phyloP scores from a whole-genome alignment of 2,888 invertebrate species.

The Psylliodes chrysocephalus region DNA sequence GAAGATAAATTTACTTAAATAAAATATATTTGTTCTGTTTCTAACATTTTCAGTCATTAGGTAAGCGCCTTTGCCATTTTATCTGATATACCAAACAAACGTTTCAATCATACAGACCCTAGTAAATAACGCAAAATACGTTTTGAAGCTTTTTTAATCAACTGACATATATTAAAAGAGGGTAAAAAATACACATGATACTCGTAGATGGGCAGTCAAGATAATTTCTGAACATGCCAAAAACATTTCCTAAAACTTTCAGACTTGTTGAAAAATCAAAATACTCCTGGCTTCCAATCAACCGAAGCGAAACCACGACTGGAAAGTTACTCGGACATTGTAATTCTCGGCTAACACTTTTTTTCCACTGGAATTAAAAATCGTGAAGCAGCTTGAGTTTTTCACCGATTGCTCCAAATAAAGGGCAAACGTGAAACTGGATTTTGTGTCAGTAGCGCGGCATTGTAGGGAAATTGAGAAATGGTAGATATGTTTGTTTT shows the following conservation, averaged over 20 bases:
- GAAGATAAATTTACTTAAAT: too few relatives aligned
- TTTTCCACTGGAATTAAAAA: conserved; percentile 40
- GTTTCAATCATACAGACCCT: background rate
- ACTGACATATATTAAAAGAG: conserved; percentile 37
- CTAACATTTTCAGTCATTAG: too few relatives aligned
- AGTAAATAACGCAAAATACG: conserved; percentile 20
- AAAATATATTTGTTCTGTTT: too few relatives aligned
- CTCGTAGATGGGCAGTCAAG: conserved; percentile 34
- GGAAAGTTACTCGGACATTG: conserved; percentile 36
- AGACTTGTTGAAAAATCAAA: conserved; percentile 34
- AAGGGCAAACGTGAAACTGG: too few relatives aligned
- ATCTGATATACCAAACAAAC: too few relatives aligned
- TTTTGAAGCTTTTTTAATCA: conserved; percentile 36
- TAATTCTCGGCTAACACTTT: conserved; percentile 25
- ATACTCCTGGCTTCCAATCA: conserved; percentile 39
- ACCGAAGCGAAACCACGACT: conserved; percentile 32
- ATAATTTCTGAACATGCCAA: conserved; percentile 39
- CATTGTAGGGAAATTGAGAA: too few relatives aligned
- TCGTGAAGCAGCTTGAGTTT: conserved; percentile 25
- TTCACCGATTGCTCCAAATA: background rate
- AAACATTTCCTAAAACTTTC: conserved; percentile 36
- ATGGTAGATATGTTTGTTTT: too few relatives aligned
- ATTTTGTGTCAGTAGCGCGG: too few relatives aligned
- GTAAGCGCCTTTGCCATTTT: background rate
- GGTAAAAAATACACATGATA: conserved; percentile 26